Evolutionary conservation across 1,140 invertebrate genomes (phyloP).

Genomic region (Trichomalopsis sarcophagae): DNA sequence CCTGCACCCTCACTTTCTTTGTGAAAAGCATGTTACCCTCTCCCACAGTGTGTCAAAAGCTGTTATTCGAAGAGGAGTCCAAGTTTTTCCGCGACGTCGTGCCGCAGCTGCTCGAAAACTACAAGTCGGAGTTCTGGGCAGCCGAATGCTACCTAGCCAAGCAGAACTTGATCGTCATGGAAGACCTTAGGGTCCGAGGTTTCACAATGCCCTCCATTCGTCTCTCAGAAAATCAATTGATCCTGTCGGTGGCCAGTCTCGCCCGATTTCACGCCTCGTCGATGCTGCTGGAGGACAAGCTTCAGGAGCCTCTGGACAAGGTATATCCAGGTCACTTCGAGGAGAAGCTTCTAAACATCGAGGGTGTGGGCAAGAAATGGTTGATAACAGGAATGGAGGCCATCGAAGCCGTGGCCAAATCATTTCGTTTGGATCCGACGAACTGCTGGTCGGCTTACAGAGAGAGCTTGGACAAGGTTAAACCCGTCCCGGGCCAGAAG

Average conservation of each 20-base stretch:
- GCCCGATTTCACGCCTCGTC: slow-evolving; percentile 33
- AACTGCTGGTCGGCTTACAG: not conserved
- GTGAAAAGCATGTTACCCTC: not conserved
- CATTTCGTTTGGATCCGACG: not conserved
- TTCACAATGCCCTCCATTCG: not conserved
- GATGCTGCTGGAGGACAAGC: not conserved
- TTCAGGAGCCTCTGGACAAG: not conserved
- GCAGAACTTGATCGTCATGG: not conserved
- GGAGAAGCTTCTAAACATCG: not conserved
- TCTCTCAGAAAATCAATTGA: not conserved
- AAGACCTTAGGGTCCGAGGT: not conserved
- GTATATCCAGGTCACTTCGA: not conserved
- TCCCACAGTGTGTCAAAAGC: not conserved
- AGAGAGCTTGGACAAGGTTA: not conserved
- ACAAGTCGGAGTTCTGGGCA: not conserved
- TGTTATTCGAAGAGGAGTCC: not conserved
- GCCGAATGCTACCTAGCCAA: slow-evolving; percentile 18
- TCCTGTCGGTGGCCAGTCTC: not conserved
- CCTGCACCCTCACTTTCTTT: not conserved
- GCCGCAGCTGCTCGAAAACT: not conserved
- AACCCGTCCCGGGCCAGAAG: not conserved
- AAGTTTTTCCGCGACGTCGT: not conserved
- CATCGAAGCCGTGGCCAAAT: not conserved
- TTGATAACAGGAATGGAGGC: not conserved
- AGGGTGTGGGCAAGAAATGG: not conserved